Conservation (phyloP, 2,797 vertebrate genomes). For the Galagoides demidoff region DNA sequence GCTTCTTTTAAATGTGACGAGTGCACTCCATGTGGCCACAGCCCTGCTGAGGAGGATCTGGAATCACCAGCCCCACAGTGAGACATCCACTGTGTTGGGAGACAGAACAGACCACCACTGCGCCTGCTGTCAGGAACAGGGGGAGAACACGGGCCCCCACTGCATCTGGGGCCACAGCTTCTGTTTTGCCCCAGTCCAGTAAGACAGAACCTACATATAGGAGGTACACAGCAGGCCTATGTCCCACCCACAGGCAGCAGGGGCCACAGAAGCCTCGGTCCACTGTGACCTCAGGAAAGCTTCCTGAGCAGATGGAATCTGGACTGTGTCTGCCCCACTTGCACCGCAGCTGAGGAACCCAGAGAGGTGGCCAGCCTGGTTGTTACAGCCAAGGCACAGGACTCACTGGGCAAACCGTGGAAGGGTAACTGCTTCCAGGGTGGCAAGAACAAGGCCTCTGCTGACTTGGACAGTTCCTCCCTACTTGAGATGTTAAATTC, state of each 20-base stretch:
- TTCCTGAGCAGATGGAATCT: rapidly evolving
- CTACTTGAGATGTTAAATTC: not conserved
- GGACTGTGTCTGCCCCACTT: rapidly evolving
- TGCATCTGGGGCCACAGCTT: not conserved
- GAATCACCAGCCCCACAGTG: not conserved
- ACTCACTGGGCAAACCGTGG: too few species aligned
- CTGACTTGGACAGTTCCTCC: not conserved
- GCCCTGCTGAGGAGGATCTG: not conserved
- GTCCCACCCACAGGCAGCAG: not conserved
- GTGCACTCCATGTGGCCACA: rapidly evolving
- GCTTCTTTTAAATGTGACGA: rapidly evolving
- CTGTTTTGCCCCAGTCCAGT: not conserved
- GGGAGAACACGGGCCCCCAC: rapidly evolving
- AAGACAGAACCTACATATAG: not conserved
- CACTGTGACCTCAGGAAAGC: not conserved
- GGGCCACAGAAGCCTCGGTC: not conserved
- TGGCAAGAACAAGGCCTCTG: not conserved
- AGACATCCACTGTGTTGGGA: too few species aligned
- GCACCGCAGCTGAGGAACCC: not conserved
- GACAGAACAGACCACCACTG: not conserved
- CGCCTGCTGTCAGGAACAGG: not conserved
- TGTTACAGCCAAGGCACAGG: too few species aligned
- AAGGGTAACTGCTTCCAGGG: not conserved
- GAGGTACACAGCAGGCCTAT: not conserved
- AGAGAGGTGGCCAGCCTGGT: rapidly evolving